phyloP scores from a whole-genome alignment of 2,797 vertebrate genomes.

The Darevskia nairensis region DNA sequence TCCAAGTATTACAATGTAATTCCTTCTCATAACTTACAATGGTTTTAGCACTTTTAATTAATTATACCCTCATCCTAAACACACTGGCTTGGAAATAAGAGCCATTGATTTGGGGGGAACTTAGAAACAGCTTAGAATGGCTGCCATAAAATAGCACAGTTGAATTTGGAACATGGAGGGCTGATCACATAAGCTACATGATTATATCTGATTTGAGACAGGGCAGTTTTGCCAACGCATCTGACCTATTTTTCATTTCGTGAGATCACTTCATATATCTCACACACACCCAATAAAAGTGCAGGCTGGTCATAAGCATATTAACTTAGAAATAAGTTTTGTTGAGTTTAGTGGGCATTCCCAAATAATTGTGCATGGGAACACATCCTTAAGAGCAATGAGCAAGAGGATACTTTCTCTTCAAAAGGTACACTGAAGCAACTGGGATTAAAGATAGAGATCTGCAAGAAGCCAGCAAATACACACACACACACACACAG shows the following conservation, averaged over 20 bases:
- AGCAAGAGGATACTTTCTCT: background rate
- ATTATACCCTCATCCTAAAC: background rate
- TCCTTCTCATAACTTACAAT: background rate
- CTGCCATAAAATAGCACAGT: background rate
- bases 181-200: no score
- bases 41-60: background rate
- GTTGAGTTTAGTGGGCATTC: background rate
- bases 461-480: background rate
- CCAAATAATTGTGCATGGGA: background rate
- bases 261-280: no score
- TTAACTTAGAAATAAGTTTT: background rate
- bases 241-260: background rate
- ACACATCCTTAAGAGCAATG: background rate
- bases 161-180: background rate
- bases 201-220: background rate
- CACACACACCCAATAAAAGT: background rate
- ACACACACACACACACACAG: no score
- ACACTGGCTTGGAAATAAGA: background rate
- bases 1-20: background rate
- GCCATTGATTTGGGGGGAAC: background rate
- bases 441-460: background rate
- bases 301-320: background rate
- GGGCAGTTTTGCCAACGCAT: background rate
- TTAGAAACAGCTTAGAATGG: background rate
- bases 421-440: background rate